phyloP scores from a whole-genome alignment of 2,797 vertebrate genomes.

The Lepidocolaptes lacrymiger region DNA sequence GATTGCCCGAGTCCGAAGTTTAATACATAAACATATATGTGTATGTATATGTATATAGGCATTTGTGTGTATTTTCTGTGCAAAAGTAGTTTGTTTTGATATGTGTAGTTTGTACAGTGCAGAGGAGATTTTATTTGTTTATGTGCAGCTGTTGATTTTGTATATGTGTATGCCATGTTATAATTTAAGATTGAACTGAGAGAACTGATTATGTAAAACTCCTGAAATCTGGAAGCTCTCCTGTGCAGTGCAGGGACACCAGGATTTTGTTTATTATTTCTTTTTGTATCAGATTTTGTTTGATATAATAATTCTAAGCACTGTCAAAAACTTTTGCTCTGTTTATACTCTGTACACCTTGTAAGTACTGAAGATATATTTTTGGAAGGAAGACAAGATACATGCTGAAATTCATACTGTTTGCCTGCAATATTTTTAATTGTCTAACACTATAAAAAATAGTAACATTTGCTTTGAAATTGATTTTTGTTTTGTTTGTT shows the following conservation, averaged over 20 bases:
- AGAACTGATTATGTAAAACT: not conserved
- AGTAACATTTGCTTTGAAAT: not conserved
- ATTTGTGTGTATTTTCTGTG: not conserved
- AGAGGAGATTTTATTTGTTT: conserved; percentile 36
- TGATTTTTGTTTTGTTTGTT: not conserved
- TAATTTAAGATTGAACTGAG: conserved; percentile 51
- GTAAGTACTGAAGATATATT: not conserved
- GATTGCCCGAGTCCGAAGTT: not conserved
- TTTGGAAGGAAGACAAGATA: not conserved
- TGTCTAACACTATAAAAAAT: conserved; percentile 7
- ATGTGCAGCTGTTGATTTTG: conserved; percentile 37
- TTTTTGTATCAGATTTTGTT: not conserved
- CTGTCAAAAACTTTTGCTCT: not conserved
- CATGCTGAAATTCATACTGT: not conserved
- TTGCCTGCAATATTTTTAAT: not conserved
- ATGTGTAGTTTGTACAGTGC: conserved; percentile 29
- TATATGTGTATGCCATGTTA: not conserved
- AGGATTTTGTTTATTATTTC: not conserved
- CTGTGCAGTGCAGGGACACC: not conserved
- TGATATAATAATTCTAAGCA: not conserved
- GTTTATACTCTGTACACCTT: not conserved
- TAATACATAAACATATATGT: not conserved
- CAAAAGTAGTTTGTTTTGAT: not conserved
- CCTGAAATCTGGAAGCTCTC: not conserved
- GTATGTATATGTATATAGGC: accelerated